Percentiles rank a stretch among this genome's conserved stretches.
Evolutionary conservation across 1,140 invertebrate species (phyloP).

Genomic region (Cephus cinctus): DNA sequence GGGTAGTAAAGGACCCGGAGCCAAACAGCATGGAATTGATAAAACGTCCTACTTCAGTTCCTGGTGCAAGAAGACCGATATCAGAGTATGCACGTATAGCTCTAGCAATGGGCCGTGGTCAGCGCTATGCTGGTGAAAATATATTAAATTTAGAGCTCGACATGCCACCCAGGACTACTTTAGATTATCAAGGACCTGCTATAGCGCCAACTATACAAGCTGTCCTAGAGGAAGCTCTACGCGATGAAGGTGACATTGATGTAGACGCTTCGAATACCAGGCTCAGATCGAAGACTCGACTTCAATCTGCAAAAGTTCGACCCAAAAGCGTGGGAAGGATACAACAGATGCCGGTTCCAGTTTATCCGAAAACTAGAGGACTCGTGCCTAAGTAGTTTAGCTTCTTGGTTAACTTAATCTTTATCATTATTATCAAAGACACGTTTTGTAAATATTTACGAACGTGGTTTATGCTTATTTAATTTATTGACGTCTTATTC

Average conservation of each 20-base stretch:
- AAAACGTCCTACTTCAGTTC: slow-evolving; percentile 65
- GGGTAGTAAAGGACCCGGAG: slow-evolving; percentile 60
- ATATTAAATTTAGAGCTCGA: slow-evolving; percentile 81
- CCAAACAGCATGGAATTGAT: slow-evolving; percentile 49
- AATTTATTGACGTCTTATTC: slow-evolving; percentile 7
- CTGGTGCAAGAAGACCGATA: slow-evolving; percentile 65
- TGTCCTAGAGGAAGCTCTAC: slow-evolving; percentile 71
- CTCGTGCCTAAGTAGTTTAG: slow-evolving; percentile 60
- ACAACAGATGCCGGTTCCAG: slow-evolving; percentile 44
- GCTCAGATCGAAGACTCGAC: slow-evolving; percentile 36
- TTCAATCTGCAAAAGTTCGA: slow-evolving; percentile 40
- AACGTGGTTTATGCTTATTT: slow-evolving; percentile 2
- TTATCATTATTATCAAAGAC: not conserved
- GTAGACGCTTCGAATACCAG: slow-evolving; percentile 60
- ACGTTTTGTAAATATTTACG: slow-evolving; percentile 5
- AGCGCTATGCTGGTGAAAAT: slow-evolving; percentile 76
- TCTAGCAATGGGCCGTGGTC: slow-evolving; percentile 58
- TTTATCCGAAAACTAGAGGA: slow-evolving; percentile 62
- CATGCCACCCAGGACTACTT: slow-evolving; percentile 74
- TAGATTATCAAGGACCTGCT: slow-evolving; percentile 73
- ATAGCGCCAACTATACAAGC: slow-evolving; percentile 73
- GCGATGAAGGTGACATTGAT: slow-evolving; percentile 72
- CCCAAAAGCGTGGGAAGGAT: slow-evolving; percentile 45
- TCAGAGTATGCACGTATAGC: slow-evolving; percentile 72
- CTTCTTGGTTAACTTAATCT: not conserved